Base-by-base conservation (phyloP, 2,113 vertebrate genomes). In the Protobothrops mucrosquamatus region DNA sequence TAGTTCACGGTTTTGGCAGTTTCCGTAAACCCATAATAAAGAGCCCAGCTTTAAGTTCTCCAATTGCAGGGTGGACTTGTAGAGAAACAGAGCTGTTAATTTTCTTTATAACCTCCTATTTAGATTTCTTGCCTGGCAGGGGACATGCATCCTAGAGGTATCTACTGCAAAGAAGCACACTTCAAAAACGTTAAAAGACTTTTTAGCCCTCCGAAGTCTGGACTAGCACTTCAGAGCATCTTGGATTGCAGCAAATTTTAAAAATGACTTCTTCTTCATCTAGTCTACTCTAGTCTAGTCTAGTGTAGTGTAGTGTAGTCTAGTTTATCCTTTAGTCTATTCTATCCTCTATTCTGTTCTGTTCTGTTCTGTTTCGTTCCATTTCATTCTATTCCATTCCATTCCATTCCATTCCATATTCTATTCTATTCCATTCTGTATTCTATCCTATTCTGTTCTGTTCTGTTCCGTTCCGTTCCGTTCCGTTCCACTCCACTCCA, bases 11-110 rank as follows among this genome's bases (percentile, higher is more conserved):
- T 92, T 94, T 96, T 90, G 94, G 92, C 26, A 89, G 61, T 55
- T 95, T 95, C 88, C 92, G 46, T 89, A 89, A 96, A 91, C 94
- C 94, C 96, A 54, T 96, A 96, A 97, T 97, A 96, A 95, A 89
- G 89, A 95, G 34, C 86, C 90, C 93, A 85, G 85, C 34, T 93
- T 94, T 69, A 92, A 93, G 43, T 85, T 46, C 39, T 86, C 1
- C 92, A 95, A 95, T 26, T 93, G 74, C 86, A 69, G 81, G 89
- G 69, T 43, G 85, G 92, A 26, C 59, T 48, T 94, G 92, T 93
- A 88, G 90, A 95, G 54, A 10, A 2, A 89, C 52, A 94, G 95
- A 93, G 87, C 85, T 22, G 0, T 91, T 96, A 23, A 94, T 95
- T 96, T 95, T 59, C 56, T 91, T 52, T 85, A 86, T 10, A 56